Conservation (phyloP, 37 sponge, comb jelly and placozoan species). For the Hexactinellida sp. region DNA sequence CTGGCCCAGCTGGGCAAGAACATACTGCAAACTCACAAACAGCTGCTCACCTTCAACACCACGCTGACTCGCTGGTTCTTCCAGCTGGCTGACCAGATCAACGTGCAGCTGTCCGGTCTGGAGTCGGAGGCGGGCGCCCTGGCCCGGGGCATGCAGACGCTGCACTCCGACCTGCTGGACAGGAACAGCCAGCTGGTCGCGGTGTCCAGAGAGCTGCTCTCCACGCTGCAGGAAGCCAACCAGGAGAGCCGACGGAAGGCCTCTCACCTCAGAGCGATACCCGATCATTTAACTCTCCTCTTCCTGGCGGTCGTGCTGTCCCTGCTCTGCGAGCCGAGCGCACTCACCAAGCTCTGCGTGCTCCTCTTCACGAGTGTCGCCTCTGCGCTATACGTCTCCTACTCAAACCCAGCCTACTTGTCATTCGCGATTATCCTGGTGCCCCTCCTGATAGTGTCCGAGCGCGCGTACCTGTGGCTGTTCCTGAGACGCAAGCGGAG, state of each 20-base stretch:
- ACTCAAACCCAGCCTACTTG: not conserved
- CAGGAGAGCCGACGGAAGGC: not conserved
- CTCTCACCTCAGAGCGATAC: not conserved
- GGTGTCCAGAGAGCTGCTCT: not conserved
- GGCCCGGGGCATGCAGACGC: not conserved
- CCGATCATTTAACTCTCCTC: constrained; percentile 5
- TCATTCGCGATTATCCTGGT: not conserved
- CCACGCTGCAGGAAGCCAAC: not conserved
- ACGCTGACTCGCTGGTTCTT: constrained; percentile 6
- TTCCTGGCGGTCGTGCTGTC: not conserved
- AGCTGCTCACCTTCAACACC: not conserved
- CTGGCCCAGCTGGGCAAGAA: not conserved
- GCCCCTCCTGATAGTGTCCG: not conserved
- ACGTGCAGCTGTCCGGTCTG: not conserved
- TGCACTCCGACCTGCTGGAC: not conserved
- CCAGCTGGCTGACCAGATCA: not conserved
- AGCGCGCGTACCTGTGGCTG: not conserved
- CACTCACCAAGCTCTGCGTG: not conserved
- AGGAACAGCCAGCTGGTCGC: not conserved
- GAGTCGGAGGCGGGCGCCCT: not conserved
- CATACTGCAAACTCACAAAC: not conserved
- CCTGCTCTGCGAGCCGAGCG: not conserved
- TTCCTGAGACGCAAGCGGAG: not conserved
- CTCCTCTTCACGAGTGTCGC: not conserved
- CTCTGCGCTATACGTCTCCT: not conserved